Evolutionary conservation across 2,113 vertebrate species (phyloP), one percentile per base, ranked within the genome.

Genomic region (Varanus salvator): DNA sequence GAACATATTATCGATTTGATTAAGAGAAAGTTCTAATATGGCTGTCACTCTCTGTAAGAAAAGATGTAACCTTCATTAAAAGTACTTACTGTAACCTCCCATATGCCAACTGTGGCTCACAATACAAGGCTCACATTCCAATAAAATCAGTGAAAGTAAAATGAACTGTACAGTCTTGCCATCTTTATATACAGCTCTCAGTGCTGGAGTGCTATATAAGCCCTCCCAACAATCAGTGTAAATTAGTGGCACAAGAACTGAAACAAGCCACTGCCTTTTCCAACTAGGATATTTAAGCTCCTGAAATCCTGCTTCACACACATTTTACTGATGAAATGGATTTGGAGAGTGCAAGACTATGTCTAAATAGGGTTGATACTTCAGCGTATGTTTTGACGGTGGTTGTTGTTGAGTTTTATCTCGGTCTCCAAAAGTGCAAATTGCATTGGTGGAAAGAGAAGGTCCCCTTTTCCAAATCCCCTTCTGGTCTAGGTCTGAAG

Each of bases 211-310:
- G 52, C 84, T 69, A 6, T 69, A 6, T n/a, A 52, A 1, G 80
- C 74, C 57, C 88, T 27, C 93, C 91, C 81, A 80, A 19, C n/a
- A 69, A 86, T 50, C 92, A 89, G 87, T 92, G 76, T 95, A 93
- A 85, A 68, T 89, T 90, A 94, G 88, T 89, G 94, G 86, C 75
- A 88, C 87, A 87, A 92, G 95, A 92, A 82, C 90, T 69, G 85
- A 95, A 95, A 76, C 86, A 50, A 90, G 91, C 91, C 69, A 84
- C 92, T 94, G 31, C 91, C 9, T 92, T 91, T 66, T 93, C 91
- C 94, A 93, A 80, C 19, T 31, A 96, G 91, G 66, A 91, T 92
- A 92, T 88, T 2, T 5, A 15, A 52, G 54, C 76, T 92, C 91
- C 85, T 91, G 92, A 95, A 85, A 23, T 1, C 66, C 83, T 91